These are phyloP conservation scores for Sylvilagus floridanus DNA, from an alignment of 2,797 vertebrate genomes.

Conservation along the genomic window DNA sequence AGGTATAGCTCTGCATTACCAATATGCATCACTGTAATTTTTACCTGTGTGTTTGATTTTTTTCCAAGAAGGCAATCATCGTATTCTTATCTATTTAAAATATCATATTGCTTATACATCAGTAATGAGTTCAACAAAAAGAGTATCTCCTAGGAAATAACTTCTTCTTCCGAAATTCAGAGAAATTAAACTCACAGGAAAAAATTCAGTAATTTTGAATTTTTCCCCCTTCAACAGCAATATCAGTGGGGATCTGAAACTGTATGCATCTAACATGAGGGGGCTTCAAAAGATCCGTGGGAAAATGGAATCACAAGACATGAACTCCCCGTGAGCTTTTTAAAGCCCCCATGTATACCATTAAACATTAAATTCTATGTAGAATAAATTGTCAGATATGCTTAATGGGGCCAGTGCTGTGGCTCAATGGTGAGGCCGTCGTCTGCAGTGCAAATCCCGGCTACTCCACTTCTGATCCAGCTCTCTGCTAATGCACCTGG, in stretches of 20 bases:
- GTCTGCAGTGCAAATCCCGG: too few relatives aligned
- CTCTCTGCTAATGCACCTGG: too few relatives aligned
- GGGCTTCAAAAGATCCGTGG: too few relatives aligned
- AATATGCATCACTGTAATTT: slow-evolving; percentile 18
- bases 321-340: too few relatives aligned
- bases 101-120: neutral
- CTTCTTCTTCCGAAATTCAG: slow-evolving; percentile 13
- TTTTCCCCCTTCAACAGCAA: neutral
- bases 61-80: slow-evolving; percentile 48
- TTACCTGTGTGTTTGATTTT: slow-evolving; percentile 23
- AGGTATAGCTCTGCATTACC: neutral
- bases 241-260: slow-evolving; percentile 11
- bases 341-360: too few relatives aligned
- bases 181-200: slow-evolving; percentile 22
- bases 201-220: neutral
- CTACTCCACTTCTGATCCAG: too few relatives aligned
- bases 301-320: too few relatives aligned
- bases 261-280: neutral
- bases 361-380: slow-evolving; percentile 15
- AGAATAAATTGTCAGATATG: neutral
- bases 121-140: slow-evolving; percentile 26
- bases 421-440: too few relatives aligned
- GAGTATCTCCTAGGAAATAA: neutral
- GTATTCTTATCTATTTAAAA: slow-evolving; percentile 56
- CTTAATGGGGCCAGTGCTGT: too few relatives aligned